Evolutionary conservation across 2,888 invertebrate species (phyloP).

Genomic region (Palloptera scutellata): DNA sequence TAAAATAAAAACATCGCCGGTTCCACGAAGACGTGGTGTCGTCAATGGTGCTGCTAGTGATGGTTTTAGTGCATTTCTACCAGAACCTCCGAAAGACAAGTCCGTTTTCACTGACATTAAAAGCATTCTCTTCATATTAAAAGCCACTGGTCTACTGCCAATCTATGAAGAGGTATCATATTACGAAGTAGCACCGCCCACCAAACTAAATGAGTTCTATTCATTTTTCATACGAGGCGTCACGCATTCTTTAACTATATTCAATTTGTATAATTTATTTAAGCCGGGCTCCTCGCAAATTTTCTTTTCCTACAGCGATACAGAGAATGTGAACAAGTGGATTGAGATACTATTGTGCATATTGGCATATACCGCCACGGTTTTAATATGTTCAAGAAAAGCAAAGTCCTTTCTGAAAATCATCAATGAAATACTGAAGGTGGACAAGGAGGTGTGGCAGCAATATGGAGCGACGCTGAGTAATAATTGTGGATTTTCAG

Average conservation of each 20-base stretch:
- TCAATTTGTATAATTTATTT: slow-evolving; percentile 53
- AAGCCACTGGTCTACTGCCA: slow-evolving; percentile 55
- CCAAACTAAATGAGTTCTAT: slow-evolving; percentile 49
- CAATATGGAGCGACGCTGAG: slow-evolving; percentile 46
- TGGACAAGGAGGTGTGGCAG: slow-evolving; percentile 54
- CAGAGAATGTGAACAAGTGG: slow-evolving; percentile 58
- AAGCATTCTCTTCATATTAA: slow-evolving; percentile 50
- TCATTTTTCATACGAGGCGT: slow-evolving; percentile 50
- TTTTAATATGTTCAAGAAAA: slow-evolving; percentile 52
- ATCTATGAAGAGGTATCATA: slow-evolving; percentile 50
- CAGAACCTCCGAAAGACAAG: slow-evolving; percentile 27
- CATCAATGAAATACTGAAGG: slow-evolving; percentile 55
- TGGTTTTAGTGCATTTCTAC: slow-evolving; percentile 43
- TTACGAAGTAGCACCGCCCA: slow-evolving; percentile 54
- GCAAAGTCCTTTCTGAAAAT: slow-evolving; percentile 50
- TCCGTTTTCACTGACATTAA: slow-evolving; percentile 52
- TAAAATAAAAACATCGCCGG: slow-evolving; percentile 32
- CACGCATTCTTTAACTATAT: slow-evolving; percentile 50
- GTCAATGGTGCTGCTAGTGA: not conserved
- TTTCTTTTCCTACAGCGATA: slow-evolving; percentile 50
- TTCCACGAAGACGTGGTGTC: slow-evolving; percentile 15
- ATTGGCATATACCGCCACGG: slow-evolving; percentile 50
- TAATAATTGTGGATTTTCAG: slow-evolving; percentile 51
- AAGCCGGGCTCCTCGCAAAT: slow-evolving; percentile 45
- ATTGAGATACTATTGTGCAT: slow-evolving; percentile 56